Evolutionary conservation across 2,888 invertebrate genomes (phyloP), one percentile per base, ranked within the genome.

Genomic region (Apodemia mormo): DNA sequence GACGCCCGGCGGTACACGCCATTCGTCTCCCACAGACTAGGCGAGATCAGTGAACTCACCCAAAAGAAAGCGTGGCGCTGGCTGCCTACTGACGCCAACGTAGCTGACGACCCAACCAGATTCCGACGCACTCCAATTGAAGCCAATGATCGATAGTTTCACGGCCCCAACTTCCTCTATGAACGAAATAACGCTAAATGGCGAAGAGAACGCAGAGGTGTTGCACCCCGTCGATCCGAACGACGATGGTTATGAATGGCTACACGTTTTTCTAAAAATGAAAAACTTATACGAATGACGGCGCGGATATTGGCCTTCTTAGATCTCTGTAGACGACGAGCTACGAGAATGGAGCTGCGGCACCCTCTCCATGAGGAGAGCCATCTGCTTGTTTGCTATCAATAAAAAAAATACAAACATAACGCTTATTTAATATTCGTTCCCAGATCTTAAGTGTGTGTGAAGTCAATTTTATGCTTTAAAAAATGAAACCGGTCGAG

Each of bases 51-150:
- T 3, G 30, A 58, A 10, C 29, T 58, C 1, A 58, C 56, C 3
- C 22, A 58, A 8, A 58, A 30, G 29, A 12, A 58, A 4, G 56
- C 8, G 9, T 58, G 56, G 56, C 22, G 29, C 22, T 58, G 56
- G 56, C 29, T 58, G 1, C 29, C 58, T 10, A 58, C 30, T 4
- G 56, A 22, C 2, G 58, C 54, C 9, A 71, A 71, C 33, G 43
- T 58, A 33, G 71, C 69, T 2, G 71, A 71, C 64, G 67, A 65
- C 45, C 67, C 69, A 5, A 71, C 71, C 10, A 45, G 69, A 14
- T 58, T 49, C 8, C 4, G 9, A 12, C 33, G 43, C 10, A 30
- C 14, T 12, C 8, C 40, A 2, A 14, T 58, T 1, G 45, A 37
- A 33, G 10, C 6, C 10, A 12, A 30, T 14, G 37, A 58, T n/a